Base-by-base conservation (phyloP, 2,888 invertebrate genomes). In the Cheilosia vernalis region DNA sequence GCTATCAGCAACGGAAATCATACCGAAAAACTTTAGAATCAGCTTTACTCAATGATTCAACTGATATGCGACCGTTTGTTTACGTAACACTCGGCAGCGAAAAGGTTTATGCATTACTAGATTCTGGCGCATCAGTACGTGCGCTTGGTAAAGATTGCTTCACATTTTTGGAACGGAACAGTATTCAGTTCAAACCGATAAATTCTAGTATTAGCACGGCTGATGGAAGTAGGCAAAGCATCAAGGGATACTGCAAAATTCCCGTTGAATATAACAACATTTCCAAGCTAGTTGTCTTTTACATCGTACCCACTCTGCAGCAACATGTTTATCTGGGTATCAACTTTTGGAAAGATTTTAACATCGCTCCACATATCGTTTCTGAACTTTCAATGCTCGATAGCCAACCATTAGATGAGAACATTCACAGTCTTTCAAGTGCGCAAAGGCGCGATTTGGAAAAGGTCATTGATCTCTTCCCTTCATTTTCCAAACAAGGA, bases 241-340 rank as follows among this genome's bases (percentile, higher is more conserved):
- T 47, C 15, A 47, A 47, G 19, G 47, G 47, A 6, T 47, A 47
- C 17, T 47, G 47, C 17, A 19, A 19, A 47, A 17, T 47, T 47
- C 17, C 47, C 17, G 47, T 47, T 47, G 47, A 47, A 6, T 47
- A 17, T n/a, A 47, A 47, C 17, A 47, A 47, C n/a, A 47, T 47
- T n/a, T 47, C 47, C 47, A 47, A 19, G 47, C 2, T 47, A 47
- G 47, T 47, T 17, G 47, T 17, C n/a, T 47, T 47, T 47, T 47
- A 47, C 19, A n/a, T 47, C 19, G 47, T 47, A n/a, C 47, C 47
- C 19, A 47, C 47, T 47, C 47, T 47, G 2, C 47, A 47, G 17
- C 47, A 47, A 6, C 4, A 47, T 6, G 47, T 47, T 19, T 47
- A 47, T 7, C 47, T 47, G 4, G 47, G 47, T 2, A 30, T 30